Conservation (phyloP, 2,797 vertebrate species). For the Anguilla megastoma region DNA sequence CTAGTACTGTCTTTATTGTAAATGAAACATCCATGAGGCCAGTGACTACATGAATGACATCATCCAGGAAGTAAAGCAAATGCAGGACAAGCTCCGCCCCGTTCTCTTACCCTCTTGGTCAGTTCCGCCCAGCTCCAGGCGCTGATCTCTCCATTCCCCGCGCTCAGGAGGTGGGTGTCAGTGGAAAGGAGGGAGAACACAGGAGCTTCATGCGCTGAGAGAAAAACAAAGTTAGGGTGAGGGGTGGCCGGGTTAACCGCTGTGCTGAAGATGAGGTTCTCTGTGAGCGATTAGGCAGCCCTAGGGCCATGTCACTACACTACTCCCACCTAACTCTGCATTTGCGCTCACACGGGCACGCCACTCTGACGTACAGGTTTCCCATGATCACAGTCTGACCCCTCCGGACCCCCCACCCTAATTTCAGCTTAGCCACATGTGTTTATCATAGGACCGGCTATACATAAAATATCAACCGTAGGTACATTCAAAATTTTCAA, state of each 20-base stretch:
- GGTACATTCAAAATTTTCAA: not conserved
- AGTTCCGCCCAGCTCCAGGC: constrained; percentile 87
- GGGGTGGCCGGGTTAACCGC: not conserved
- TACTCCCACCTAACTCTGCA: too few species aligned
- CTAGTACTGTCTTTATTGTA: not conserved
- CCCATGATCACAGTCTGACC: too few species aligned
- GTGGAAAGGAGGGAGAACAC: constrained; percentile 81
- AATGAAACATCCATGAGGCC: not conserved
- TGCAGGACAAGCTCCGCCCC: not conserved
- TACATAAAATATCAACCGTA: not conserved
- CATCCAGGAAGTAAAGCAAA: not conserved
- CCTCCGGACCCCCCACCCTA: too few species aligned
- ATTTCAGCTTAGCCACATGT: too few species aligned
- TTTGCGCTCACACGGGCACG: too few species aligned
- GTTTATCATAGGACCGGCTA: too few species aligned
- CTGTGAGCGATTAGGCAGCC: too few species aligned
- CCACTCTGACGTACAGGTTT: too few species aligned
- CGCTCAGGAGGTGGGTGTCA: constrained; percentile 72
- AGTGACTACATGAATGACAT: not conserved
- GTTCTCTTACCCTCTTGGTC: constrained; percentile 76
- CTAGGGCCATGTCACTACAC: too few species aligned
- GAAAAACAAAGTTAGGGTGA: not conserved
- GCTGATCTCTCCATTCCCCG: constrained; percentile 82
- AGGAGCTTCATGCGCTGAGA: constrained; percentile 81
- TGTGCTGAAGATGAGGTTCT: too few species aligned